These are phyloP conservation scores for Gastracanthus pulcherrimus DNA, from an alignment of 2,888 invertebrate species.

Conservation along the genomic window DNA sequence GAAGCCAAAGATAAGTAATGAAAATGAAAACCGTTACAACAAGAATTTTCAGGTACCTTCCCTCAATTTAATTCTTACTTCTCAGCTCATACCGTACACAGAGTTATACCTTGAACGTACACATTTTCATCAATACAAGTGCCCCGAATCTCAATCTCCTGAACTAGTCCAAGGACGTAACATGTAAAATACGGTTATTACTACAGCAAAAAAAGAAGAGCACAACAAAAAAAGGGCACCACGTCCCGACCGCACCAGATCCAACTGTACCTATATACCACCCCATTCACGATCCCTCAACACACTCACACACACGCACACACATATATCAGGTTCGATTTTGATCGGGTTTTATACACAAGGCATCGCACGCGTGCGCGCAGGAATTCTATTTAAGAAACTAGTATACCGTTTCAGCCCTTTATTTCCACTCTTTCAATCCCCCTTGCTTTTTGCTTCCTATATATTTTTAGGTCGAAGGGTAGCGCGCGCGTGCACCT, in stretches of 20 bases:
- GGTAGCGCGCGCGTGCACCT: conserved; percentile 54
- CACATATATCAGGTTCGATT: conserved; percentile 65
- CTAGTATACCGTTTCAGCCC: conserved; percentile 65
- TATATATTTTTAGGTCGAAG: conserved; percentile 50
- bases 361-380: conserved; percentile 53
- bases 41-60: no score
- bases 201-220: background rate
- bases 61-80: no score
- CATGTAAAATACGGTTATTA: conserved; percentile 20
- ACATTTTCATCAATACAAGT: background rate
- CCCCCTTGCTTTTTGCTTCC: conserved; percentile 48
- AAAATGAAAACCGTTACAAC: no score
- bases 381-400: conserved; percentile 61
- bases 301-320: conserved; percentile 16
- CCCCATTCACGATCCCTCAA: conserved; percentile 18
- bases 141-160: background rate
- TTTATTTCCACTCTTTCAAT: conserved; percentile 58
- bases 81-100: no score
- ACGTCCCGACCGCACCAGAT: conserved; percentile 9
- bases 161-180: background rate
- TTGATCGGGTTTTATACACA: conserved; percentile 60
- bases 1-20: no score
- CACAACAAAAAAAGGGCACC: background rate
- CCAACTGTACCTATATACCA: conserved; percentile 59
- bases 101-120: background rate